Conservation (phyloP, 2,113 vertebrate species). For the Alligator sinensis region DNA sequence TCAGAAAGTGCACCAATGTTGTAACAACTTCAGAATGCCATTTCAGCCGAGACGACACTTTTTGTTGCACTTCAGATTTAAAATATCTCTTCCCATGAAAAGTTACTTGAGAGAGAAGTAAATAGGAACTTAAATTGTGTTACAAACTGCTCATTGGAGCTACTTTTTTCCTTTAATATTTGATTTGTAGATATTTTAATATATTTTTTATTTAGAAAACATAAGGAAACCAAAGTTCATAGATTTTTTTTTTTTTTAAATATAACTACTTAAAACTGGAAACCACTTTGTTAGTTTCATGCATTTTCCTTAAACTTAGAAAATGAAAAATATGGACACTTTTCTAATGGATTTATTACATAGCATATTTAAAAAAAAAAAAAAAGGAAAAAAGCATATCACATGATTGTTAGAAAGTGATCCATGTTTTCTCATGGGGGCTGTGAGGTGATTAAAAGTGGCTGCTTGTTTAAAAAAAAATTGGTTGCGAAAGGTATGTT, state of each 20-base stretch:
- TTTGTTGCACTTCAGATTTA: constrained; percentile 65
- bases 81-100: constrained; percentile 61
- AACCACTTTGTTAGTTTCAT: constrained; percentile 62
- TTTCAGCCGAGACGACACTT: constrained; percentile 62
- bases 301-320: constrained; percentile 49
- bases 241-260: constrained; percentile 54
- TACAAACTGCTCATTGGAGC: constrained; percentile 66
- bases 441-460: constrained; percentile 32
- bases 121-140: constrained; percentile 67
- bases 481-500: not conserved
- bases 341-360: constrained; percentile 56
- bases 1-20: constrained; percentile 66
- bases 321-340: constrained; percentile 54
- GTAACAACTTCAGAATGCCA: constrained; percentile 74
- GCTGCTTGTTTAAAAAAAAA: not conserved
- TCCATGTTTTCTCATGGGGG: constrained; percentile 19
- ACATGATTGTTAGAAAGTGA: constrained; percentile 50
- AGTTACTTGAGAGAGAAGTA: constrained; percentile 74
- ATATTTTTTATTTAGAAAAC: constrained; percentile 75
- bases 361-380: constrained; percentile 55
- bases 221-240: constrained; percentile 71
- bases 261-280: constrained; percentile 65
- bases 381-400: constrained; percentile 3
- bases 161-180: constrained; percentile 62
- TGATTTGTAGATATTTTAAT: constrained; percentile 73